Percentiles rank a stretch among this genome's conserved stretches.
Conservation (phyloP, 2,797 vertebrate species). For the Pseudochirops cupreus region DNA sequence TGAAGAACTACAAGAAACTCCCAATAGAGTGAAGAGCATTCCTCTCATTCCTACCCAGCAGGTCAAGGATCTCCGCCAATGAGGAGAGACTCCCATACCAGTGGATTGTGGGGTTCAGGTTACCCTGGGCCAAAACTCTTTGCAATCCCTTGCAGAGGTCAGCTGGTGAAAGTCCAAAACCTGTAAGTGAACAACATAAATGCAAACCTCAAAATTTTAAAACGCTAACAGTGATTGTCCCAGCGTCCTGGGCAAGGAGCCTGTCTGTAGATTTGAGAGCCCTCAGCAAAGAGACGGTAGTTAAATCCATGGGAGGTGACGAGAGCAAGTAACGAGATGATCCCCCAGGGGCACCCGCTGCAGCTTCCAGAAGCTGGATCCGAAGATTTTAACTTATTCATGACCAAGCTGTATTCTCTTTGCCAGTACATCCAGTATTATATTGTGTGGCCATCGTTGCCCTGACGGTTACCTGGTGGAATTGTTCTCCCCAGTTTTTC, state of each 20-base stretch:
- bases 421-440: background rate
- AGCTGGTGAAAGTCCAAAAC: background rate
- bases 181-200: background rate
- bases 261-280: background rate
- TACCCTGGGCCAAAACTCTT: background rate
- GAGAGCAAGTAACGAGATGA: background rate
- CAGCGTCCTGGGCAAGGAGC: background rate
- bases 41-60: background rate
- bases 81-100: background rate
- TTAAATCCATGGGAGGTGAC: background rate
- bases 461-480: background rate
- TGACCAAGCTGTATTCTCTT: background rate
- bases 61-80: background rate
- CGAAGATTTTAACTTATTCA: background rate
- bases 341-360: background rate
- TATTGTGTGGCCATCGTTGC: background rate
- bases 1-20: background rate
- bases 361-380: background rate
- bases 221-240: background rate
- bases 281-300: background rate
- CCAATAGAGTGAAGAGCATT: background rate
- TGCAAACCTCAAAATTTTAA: background rate
- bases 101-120: background rate
- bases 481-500: background rate
- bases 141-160: background rate